A percentile compares a stretch with the other conserved stretches of the same genome.
Evolutionary conservation across 2,113 vertebrate genomes (phyloP).

Genomic region (Carollia perspicillata): DNA sequence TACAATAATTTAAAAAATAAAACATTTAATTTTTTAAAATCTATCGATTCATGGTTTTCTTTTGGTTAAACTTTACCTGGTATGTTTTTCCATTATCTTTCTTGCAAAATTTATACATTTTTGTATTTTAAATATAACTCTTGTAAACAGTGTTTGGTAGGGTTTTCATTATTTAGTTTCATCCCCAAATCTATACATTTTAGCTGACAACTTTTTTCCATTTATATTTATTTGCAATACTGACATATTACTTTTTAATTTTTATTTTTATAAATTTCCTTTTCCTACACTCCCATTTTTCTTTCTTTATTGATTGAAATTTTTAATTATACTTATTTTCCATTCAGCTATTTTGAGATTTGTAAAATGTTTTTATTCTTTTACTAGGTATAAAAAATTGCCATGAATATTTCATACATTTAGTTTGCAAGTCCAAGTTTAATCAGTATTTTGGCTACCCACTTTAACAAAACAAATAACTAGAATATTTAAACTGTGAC

Average conservation of each 20-base stretch:
- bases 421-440: neutral
- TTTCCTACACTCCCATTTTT: neutral
- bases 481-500: neutral
- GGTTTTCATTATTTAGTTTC: neutral
- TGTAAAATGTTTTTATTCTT: neutral
- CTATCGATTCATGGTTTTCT: neutral
- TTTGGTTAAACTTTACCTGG: neutral
- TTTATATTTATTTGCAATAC: neutral
- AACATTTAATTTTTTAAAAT: neutral
- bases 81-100: neutral
- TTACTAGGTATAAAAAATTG: neutral
- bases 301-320: neutral
- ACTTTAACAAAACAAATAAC: neutral
- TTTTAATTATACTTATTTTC: neutral
- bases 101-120: neutral
- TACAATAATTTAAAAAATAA: neutral
- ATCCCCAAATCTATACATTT: neutral
- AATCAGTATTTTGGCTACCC: neutral
- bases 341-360: neutral
- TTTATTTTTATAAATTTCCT: neutral
- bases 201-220: neutral
- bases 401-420: neutral
- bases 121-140: neutral
- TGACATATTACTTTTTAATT: neutral
- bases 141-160: neutral